Evolutionary conservation across 2,113 vertebrate genomes (phyloP).

Genomic region (Mastomys natalensis): DNA sequence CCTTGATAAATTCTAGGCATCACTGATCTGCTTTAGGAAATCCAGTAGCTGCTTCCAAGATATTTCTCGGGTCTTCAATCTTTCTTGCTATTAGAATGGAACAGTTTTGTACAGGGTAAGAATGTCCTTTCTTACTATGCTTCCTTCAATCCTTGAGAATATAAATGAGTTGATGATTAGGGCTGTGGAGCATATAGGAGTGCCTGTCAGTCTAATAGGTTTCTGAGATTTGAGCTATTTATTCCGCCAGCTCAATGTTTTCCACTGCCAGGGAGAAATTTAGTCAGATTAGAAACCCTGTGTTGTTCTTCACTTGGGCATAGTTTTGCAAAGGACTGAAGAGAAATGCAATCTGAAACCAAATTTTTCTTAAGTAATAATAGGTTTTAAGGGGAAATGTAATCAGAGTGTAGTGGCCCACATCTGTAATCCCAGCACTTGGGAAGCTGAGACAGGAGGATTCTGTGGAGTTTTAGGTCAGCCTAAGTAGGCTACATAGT

Average conservation of each 20-base stretch:
- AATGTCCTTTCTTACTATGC: constrained; percentile 64
- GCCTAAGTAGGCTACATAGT: background rate
- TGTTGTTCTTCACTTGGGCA: constrained; percentile 45
- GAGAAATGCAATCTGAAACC: constrained; percentile 40
- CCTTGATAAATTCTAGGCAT: constrained; percentile 72
- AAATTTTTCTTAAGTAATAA: constrained; percentile 62
- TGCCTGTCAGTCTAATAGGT: constrained; percentile 60
- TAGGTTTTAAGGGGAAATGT: background rate
- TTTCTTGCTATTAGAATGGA: constrained; percentile 64
- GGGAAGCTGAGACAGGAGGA: background rate
- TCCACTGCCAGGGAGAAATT: constrained; percentile 59
- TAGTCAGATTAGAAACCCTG: constrained; percentile 46
- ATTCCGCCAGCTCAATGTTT: constrained; percentile 68
- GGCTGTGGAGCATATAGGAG: constrained; percentile 62
- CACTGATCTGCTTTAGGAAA: constrained; percentile 63
- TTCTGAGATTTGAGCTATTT: constrained; percentile 76
- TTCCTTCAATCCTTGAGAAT: constrained; percentile 63
- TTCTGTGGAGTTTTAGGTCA: background rate
- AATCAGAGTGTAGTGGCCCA: background rate
- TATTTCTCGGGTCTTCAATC: constrained; percentile 69
- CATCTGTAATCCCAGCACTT: background rate
- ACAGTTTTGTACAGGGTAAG: constrained; percentile 64
- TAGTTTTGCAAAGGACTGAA: background rate
- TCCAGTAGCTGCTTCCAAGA: constrained; percentile 60
- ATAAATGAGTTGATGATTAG: constrained; percentile 72